phyloP scores from a whole-genome alignment of 92 coral and sea anemone genomes.

The Epizoanthus scotinus region DNA sequence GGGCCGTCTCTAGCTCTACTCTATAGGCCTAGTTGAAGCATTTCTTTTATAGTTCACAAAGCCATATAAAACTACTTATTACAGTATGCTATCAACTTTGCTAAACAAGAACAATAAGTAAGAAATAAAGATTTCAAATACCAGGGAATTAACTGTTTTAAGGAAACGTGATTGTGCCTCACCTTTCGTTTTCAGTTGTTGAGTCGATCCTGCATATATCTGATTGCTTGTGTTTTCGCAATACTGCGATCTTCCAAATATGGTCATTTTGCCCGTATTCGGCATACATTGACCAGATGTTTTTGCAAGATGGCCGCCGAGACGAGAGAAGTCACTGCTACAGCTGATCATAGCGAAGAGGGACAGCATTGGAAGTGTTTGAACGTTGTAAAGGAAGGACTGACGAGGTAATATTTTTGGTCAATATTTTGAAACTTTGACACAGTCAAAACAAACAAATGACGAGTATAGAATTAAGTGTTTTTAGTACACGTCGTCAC shows the following conservation, averaged over 20 bases:
- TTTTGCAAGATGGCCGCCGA: constrained; percentile 77
- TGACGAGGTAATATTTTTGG: constrained; percentile 27
- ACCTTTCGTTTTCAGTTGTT: constrained; percentile 23
- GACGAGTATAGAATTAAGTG: not conserved
- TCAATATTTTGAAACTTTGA: not conserved
- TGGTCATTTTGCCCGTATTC: constrained; percentile 61
- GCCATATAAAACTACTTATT: no score
- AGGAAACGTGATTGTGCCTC: not conserved
- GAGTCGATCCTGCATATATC: no score
- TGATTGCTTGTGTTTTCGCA: constrained; percentile 28
- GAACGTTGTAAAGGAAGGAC: constrained; percentile 1
- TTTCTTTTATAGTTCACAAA: no score
- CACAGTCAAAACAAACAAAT: not conserved
- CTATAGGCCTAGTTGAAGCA: no score
- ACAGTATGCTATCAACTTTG: no score
- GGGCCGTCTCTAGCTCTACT: no score
- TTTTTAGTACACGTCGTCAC: no score
- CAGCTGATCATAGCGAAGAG: not conserved
- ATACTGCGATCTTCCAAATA: constrained; percentile 42
- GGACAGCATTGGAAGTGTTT: not conserved
- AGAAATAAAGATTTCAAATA: no score
- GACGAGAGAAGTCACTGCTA: not conserved
- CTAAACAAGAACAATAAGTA: no score
- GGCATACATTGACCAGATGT: not conserved
- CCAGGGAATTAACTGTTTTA: no score